These are phyloP conservation scores for Bedellia somnulentella DNA, from an alignment of 2,888 invertebrate genomes.

Conservation along the genomic window DNA sequence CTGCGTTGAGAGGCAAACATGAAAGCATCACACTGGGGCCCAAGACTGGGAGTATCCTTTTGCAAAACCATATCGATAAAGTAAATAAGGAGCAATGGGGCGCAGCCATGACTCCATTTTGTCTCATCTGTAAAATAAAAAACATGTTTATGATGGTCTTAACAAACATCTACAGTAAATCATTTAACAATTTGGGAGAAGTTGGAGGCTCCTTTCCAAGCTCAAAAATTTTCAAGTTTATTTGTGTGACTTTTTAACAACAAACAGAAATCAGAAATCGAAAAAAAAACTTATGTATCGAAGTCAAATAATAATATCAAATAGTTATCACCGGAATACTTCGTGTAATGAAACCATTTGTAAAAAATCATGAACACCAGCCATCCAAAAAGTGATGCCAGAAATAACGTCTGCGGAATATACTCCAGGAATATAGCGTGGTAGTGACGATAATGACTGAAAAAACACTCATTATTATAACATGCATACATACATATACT, in stretches of 20 bases:
- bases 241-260: too few species aligned
- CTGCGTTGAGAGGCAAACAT: conserved; percentile 56
- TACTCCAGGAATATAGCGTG: conserved; percentile 75
- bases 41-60: conserved; percentile 21
- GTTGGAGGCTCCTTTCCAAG: too few species aligned
- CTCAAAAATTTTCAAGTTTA: too few species aligned
- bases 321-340: not conserved
- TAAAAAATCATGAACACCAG: conserved; percentile 82
- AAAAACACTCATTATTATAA: too few species aligned
- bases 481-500: too few species aligned
- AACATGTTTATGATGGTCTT: too few species aligned
- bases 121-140: too few species aligned
- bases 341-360: conserved; percentile 77
- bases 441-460: conserved; percentile 63
- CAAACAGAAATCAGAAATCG: not conserved
- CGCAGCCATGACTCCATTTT: too few species aligned
- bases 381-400: conserved; percentile 84
- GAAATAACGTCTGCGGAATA: conserved; percentile 86
- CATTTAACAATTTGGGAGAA: too few species aligned
- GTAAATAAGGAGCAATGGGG: conserved; percentile 74
- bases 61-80: conserved; percentile 77
- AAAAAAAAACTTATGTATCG: not conserved
- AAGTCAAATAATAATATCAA: not conserved
- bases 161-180: too few species aligned
- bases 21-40: conserved; percentile 46